These are phyloP conservation scores for Psammodynastes pulverulentus DNA, from an alignment of 2,113 vertebrate species.

Conservation along the genomic window DNA sequence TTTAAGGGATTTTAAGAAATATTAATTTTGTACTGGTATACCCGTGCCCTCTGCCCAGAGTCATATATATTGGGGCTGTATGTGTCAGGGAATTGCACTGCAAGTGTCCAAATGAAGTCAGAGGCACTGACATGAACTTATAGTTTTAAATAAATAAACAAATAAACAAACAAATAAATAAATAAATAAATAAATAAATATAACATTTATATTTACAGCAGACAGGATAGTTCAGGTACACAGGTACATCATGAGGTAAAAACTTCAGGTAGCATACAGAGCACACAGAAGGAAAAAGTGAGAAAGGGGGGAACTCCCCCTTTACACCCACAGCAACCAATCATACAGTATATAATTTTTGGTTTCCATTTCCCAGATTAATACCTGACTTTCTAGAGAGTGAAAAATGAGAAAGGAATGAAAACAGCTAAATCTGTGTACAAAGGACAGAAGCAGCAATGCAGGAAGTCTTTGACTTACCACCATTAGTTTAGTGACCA, in stretches of 20 bases:
- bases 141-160: background rate
- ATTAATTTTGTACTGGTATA: background rate
- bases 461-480: background rate
- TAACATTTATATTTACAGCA: background rate
- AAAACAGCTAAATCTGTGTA: background rate
- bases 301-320: background rate
- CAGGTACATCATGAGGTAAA: background rate
- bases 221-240: background rate
- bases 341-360: background rate
- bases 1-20: background rate
- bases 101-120: background rate
- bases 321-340: background rate
- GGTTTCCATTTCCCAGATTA: background rate
- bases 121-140: background rate
- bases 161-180: no score
- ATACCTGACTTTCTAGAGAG: background rate
- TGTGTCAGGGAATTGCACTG: background rate
- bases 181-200: background rate
- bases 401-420: background rate
- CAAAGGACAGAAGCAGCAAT: background rate
- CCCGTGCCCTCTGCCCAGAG: background rate
- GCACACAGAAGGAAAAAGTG: background rate
- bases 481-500: background rate
- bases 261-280: background rate
- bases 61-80: background rate